Evolutionary conservation across 1,140 invertebrate genomes (phyloP), one percentile per base, ranked within the genome.

Genomic region (Amphibalanus amphitrite): DNA sequence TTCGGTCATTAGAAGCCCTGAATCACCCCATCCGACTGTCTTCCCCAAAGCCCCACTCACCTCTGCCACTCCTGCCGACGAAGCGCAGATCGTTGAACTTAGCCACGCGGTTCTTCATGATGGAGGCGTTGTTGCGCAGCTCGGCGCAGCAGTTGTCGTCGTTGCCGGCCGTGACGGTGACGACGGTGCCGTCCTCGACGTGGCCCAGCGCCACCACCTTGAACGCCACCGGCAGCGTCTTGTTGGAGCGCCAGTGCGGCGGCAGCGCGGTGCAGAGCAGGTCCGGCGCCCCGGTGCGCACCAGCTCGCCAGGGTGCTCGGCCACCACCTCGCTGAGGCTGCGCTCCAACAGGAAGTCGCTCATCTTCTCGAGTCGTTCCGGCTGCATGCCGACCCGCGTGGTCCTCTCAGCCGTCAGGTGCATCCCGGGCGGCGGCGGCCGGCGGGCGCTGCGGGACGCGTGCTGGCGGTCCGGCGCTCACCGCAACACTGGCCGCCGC

Each of bases 111-210:
- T 95, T 95, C 83, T 97, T 96, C 91, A 98, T 95, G 72, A 95
- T 88, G 0, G 95, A 92, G 3, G 90, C 93, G 75, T 86, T 90
- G 82, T 98, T 98, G 69, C 95, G 82, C 74, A 98, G 82, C 78
- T 98, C 95, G 0, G 91, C 94, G 78, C 91, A 95, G 80, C 88
- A 96, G 81, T 98, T 98, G 80, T 98, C 95, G 79, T 98, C 95
- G 79, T 98, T 98, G 10, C 95, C 95, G 0, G 94, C 95, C 33
- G 89, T 82, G 15, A 98, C 88, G 3, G 90, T 93, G 65, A 98
- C 95, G 78, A 94, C 83, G 0, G 95, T 98, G 10, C 95, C 95
- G 81, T 98, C 95, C 73, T 90, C 88, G 15, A 98, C 89, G 72
- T 97, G 93, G 17, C 91, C 92, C 33, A 98, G 82, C 0, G 93